phyloP scores from a whole-genome alignment of 1,140 invertebrate genomes.

The Leptopilina boulardi region DNA sequence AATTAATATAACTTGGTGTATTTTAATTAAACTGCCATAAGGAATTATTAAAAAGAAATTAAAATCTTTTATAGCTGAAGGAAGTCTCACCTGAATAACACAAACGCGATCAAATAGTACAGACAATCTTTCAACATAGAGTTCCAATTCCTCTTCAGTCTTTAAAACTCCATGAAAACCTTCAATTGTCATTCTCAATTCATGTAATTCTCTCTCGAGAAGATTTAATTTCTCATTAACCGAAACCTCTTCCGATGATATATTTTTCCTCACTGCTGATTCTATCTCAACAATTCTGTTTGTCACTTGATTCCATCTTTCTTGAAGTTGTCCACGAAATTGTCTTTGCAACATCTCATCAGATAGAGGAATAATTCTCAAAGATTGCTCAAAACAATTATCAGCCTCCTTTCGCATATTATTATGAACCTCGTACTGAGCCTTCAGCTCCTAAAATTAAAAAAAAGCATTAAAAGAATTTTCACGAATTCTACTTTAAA shows the following conservation, averaged over 20 bases:
- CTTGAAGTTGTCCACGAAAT: slow-evolving; percentile 84
- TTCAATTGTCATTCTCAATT: slow-evolving; percentile 81
- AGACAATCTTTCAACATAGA: slow-evolving; percentile 87
- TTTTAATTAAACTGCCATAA: not conserved
- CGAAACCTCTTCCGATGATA: slow-evolving; percentile 83
- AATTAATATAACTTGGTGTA: not conserved
- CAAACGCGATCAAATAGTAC: slow-evolving; percentile 84
- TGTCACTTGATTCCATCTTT: slow-evolving; percentile 84
- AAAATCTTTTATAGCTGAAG: too few relatives aligned
- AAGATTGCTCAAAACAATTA: slow-evolving; percentile 84
- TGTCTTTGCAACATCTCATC: slow-evolving; percentile 89
- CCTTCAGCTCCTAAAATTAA: slow-evolving; percentile 84
- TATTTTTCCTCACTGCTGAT: slow-evolving; percentile 79
- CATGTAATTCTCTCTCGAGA: slow-evolving; percentile 84
- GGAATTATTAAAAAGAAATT: not conserved
- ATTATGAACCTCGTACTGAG: slow-evolving; percentile 90
- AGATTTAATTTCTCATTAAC: slow-evolving; percentile 83
- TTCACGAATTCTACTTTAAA: too few relatives aligned
- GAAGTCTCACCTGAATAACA: slow-evolving; percentile 78
- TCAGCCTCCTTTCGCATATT: slow-evolving; percentile 84
- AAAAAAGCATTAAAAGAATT: slow-evolving; percentile 38
- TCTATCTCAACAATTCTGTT: slow-evolving; percentile 82
- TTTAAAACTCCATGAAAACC: slow-evolving; percentile 86
- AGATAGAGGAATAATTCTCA: slow-evolving; percentile 85
- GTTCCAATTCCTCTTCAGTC: slow-evolving; percentile 86